phyloP scores from a whole-genome alignment of 1,140 invertebrate genomes.

The Pseudomyrmex concolor region DNA sequence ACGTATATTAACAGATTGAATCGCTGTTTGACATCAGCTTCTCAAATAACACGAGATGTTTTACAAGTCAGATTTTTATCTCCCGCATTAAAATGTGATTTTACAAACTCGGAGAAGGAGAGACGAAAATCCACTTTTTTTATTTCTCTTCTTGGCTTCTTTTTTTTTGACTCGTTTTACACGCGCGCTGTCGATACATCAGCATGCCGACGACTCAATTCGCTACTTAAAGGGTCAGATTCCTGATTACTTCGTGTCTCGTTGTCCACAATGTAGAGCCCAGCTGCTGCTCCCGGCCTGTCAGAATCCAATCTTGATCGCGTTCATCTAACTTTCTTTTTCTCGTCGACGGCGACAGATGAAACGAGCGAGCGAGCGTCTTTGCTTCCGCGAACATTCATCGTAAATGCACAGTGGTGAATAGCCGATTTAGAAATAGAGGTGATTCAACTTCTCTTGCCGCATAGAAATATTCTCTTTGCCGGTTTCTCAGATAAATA shows the following conservation, averaged over 20 bases:
- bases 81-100: no score
- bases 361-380: not conserved
- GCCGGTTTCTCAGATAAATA: not conserved
- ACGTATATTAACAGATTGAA: slow-evolving; percentile 34
- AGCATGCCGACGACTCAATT: slow-evolving; percentile 35
- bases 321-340: slow-evolving; percentile 61
- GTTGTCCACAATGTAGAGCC: slow-evolving; percentile 34
- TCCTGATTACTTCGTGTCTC: slow-evolving; percentile 19
- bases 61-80: no score
- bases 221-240: slow-evolving; percentile 54
- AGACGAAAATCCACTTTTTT: no score
- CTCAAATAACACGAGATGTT: no score
- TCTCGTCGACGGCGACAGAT: not conserved
- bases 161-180: not conserved
- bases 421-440: slow-evolving; percentile 5
- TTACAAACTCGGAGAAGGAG: no score
- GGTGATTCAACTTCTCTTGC: not conserved
- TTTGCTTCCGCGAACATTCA: slow-evolving; percentile 30
- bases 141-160: not conserved
- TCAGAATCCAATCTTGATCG: slow-evolving; percentile 40
- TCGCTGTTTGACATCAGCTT: not conserved
- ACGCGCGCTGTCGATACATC: not conserved
- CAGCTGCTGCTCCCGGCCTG: slow-evolving; percentile 26
- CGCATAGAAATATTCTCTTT: not conserved
- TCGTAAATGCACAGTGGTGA: not conserved